These are phyloP conservation scores for Otolemur garnettii DNA, from an alignment of 2,113 vertebrate genomes.

Conservation along the genomic window DNA sequence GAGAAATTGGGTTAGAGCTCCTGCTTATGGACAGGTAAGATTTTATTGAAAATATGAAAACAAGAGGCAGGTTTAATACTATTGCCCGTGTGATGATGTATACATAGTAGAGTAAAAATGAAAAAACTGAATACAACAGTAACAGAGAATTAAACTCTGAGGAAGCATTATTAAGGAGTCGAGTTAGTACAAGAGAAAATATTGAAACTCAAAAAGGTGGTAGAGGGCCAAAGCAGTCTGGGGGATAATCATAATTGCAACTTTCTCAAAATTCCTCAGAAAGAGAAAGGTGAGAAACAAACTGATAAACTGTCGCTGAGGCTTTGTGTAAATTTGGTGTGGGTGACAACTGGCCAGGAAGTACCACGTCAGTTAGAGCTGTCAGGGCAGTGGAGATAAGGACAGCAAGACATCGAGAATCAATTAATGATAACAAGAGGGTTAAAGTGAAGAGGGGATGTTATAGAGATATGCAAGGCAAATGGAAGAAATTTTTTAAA, in stretches of 20 bases:
- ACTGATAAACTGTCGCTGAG: not conserved
- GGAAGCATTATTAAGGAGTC: slow-evolving; percentile 61
- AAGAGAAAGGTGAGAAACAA: not conserved
- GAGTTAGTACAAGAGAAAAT: slow-evolving; percentile 52
- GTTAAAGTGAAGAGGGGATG: slow-evolving; percentile 73
- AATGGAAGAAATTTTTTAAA: slow-evolving; percentile 67
- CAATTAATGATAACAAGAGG: slow-evolving; percentile 78
- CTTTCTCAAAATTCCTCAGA: slow-evolving; percentile 8
- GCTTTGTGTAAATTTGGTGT: not conserved
- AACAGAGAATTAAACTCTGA: slow-evolving; percentile 55
- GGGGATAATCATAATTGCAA: not conserved
- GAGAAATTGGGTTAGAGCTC: slow-evolving; percentile 60
- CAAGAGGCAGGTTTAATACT: slow-evolving; percentile 54
- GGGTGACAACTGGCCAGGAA: slow-evolving; percentile 32
- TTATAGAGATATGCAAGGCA: slow-evolving; percentile 71
- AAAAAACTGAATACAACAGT: slow-evolving; percentile 55
- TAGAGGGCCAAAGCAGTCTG: not conserved
- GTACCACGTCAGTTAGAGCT: slow-evolving; percentile 73
- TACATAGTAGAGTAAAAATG: slow-evolving; percentile 58
- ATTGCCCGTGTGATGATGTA: not conserved
- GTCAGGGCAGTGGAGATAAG: slow-evolving; percentile 77
- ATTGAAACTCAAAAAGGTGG: slow-evolving; percentile 49
- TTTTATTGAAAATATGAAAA: slow-evolving; percentile 70
- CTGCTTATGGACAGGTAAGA: slow-evolving; percentile 72
- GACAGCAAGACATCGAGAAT: slow-evolving; percentile 75